These are phyloP conservation scores for Aphrocallistes beatrix DNA, from an alignment of 37 sponge, comb jelly and placozoan genomes.

Conservation along the genomic window DNA sequence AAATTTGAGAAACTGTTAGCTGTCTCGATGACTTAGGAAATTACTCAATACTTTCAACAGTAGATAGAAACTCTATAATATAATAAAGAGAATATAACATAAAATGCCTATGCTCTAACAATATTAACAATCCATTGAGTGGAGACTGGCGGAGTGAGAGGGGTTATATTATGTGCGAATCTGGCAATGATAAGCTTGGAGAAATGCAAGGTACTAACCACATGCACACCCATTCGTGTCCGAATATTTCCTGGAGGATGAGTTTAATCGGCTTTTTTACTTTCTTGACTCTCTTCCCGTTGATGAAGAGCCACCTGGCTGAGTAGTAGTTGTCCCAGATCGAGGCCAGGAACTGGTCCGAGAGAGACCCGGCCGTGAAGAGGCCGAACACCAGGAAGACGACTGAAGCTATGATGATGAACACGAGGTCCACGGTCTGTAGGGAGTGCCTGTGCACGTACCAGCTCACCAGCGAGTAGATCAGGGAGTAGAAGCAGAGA, in stretches of 20 bases:
- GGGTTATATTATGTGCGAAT: neutral
- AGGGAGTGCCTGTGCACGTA: neutral
- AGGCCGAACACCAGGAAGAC: neutral
- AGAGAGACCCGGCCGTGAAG: neutral
- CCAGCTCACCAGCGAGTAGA: neutral
- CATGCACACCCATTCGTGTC: conserved; percentile 6
- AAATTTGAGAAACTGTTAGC: too few species aligned
- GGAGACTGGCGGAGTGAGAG: too few species aligned
- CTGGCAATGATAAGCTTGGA: neutral
- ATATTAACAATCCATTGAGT: neutral
- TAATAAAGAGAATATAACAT: neutral
- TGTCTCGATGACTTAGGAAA: too few species aligned
- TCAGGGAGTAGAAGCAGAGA: neutral
- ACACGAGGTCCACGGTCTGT: neutral
- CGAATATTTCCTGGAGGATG: conserved; percentile 5
- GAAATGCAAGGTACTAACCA: neutral
- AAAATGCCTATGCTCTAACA: neutral
- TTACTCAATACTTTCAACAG: too few species aligned
- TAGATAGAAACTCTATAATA: too few species aligned
- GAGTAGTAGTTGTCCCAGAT: conserved; percentile 11
- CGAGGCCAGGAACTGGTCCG: neutral
- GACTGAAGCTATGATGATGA: neutral
- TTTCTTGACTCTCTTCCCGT: neutral
- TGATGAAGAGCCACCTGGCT: neutral
- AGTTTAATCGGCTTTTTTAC: neutral